These are phyloP conservation scores for Enteromius trimaculatus DNA, from an alignment of 2,797 vertebrate species.

Conservation along the genomic window DNA sequence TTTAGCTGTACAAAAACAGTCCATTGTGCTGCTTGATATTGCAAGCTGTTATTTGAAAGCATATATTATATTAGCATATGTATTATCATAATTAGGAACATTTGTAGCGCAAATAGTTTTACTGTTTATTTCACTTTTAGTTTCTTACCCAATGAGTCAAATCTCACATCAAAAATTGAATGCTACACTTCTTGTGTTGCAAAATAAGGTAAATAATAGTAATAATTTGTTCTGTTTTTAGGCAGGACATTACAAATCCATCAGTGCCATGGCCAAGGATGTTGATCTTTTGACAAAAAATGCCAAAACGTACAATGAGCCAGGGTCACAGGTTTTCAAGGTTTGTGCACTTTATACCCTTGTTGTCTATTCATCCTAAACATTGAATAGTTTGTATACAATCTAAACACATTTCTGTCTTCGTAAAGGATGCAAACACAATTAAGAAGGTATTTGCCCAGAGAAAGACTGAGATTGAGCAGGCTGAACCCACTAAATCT, in stretches of 20 bases:
- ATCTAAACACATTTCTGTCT: slow-evolving; percentile 20
- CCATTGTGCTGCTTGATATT: not conserved
- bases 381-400: not conserved
- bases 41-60: not conserved
- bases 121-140: not conserved
- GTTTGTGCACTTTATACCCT: slow-evolving; percentile 68
- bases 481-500: slow-evolving; percentile 92
- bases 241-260: slow-evolving; percentile 92
- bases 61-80: not conserved
- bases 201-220: not conserved
- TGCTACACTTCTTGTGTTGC: not conserved
- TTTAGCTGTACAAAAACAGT: not conserved
- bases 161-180: not conserved
- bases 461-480: slow-evolving; percentile 95
- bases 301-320: slow-evolving; percentile 99
- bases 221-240: slow-evolving; percentile 65
- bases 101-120: not conserved
- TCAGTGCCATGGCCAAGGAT: slow-evolving; percentile 95
- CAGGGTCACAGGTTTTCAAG: slow-evolving; percentile 99
- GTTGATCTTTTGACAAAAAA: slow-evolving; percentile 97
- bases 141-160: not conserved
- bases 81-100: not conserved
- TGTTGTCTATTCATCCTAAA: not conserved
- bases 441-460: slow-evolving; percentile 98
- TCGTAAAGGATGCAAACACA: slow-evolving; percentile 92